Base-by-base conservation (phyloP, 2,888 invertebrate species). In the Hipparchia semele region DNA sequence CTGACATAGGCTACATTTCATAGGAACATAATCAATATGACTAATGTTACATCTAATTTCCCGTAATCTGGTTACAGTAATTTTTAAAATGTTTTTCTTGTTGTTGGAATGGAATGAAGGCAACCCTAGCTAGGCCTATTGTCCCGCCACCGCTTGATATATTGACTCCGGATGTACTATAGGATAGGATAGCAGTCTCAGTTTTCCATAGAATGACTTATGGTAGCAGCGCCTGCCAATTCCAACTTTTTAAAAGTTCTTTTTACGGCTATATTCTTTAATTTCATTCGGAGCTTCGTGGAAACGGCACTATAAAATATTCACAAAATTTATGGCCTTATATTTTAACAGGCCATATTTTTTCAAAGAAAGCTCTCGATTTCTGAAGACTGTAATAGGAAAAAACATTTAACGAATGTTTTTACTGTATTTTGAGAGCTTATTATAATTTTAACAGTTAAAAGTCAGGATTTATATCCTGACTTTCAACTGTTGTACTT, bases 141-240 rank as follows among this genome's bases (percentile, higher is more conserved):
- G 81, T 82, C 78, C 76, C 68, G 73, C 77, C 75, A 73, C 72
- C 64, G 66, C 71, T 76, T 82, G 81, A 80, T 82, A 79, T 80
- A 82, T 81, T 75, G 79, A 79, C 78, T 78, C 33, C 71, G 77
- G 77, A 79, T 79, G 73, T 71, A 67, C 75, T 70, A 74, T 75
- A 75, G 76, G 73, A 75, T 72, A 76, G 72, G 73, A 75, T 70
- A 75, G 72, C 69, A 71, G 71, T 71, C 74, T 72, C 76, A 77
- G 81, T 79, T 80, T 79, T 79, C 75, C 76, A 77, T 77, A 75
- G 75, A 76, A 76, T 80, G 78, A 80, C 74, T 81, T 81, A 81
- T 79, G 76, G 75, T 73, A 64, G 71, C 58, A 62, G 13, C 13
- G 72, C 68, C 73, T 71, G 68, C 73, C 67, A 72, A 70, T 62